These are phyloP conservation scores for Chaetura pelagica DNA, from an alignment of 2,113 vertebrate species.

Conservation along the genomic window DNA sequence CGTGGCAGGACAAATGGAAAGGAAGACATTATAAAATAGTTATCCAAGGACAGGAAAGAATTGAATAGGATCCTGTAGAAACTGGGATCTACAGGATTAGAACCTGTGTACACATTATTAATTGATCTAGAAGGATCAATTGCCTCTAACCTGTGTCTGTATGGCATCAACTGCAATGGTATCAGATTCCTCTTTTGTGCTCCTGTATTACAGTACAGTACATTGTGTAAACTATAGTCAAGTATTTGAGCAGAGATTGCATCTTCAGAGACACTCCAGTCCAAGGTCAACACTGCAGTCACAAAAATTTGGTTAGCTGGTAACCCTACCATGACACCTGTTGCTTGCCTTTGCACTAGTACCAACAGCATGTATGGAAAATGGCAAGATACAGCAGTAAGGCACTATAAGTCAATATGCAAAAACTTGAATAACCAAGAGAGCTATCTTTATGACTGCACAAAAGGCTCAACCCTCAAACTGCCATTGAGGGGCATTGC, in stretches of 20 bases:
- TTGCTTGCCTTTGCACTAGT: not conserved
- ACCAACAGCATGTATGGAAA: not conserved
- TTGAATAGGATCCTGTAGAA: not conserved
- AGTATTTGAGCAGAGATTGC: not conserved
- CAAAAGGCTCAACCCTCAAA: not conserved
- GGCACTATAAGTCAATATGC: rapidly evolving
- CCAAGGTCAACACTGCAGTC: no score
- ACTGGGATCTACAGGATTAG: not conserved
- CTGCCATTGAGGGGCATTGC: not conserved
- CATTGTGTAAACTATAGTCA: not conserved
- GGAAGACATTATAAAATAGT: not conserved
- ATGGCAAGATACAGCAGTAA: not conserved
- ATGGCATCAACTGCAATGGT: not conserved
- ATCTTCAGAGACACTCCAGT: not conserved
- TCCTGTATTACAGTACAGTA: rapidly evolving
- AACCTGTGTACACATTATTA: rapidly evolving
- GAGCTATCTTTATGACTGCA: not conserved
- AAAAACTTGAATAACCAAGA: not conserved
- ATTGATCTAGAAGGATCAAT: not conserved
- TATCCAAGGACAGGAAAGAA: not conserved
- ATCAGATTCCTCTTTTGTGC: not conserved
- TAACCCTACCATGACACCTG: not conserved
- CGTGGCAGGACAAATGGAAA: not conserved
- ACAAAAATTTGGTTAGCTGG: not conserved
- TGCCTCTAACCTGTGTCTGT: not conserved